A percentile compares a stretch with the other conserved stretches of the same genome.
These are phyloP conservation scores for Phymatocera aterrima DNA, from an alignment of 2,888 invertebrate species.

Conservation along the genomic window DNA sequence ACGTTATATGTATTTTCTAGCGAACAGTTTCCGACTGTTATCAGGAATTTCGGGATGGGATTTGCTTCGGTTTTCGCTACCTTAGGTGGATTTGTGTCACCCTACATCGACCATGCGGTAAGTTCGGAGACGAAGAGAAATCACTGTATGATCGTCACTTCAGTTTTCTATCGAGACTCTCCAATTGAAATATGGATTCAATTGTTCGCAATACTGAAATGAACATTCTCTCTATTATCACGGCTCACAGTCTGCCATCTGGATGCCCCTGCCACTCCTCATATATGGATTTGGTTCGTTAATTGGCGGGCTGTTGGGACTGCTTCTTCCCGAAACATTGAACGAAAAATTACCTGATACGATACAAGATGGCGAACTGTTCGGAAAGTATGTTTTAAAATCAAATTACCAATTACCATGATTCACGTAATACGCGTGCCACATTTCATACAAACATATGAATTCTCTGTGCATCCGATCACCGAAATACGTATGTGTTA, in stretches of 20 bases:
- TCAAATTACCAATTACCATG: no score
- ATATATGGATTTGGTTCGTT: slow-evolving; percentile 79
- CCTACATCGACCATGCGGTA: slow-evolving; percentile 79
- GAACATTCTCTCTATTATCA: no score
- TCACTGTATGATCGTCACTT: no score
- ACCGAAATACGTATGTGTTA: no score
- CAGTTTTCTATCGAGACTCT: no score
- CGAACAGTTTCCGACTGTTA: slow-evolving; percentile 87
- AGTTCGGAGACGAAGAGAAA: slow-evolving; percentile 54
- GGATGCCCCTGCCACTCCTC: slow-evolving; percentile 79
- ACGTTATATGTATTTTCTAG: slow-evolving; percentile 85
- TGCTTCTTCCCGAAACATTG: slow-evolving; percentile 82
- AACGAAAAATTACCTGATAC: slow-evolving; percentile 82
- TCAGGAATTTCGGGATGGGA: slow-evolving; percentile 81
- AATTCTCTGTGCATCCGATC: no score
- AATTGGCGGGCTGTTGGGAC: slow-evolving; percentile 77
- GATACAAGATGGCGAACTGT: slow-evolving; percentile 80
- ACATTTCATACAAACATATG: no score
- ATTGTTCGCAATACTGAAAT: neutral
- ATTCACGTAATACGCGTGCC: no score
- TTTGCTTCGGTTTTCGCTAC: slow-evolving; percentile 80
- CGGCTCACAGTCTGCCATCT: slow-evolving; percentile 75
- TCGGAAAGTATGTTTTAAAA: slow-evolving; percentile 78
- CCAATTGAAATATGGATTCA: neutral
- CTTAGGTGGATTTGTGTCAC: slow-evolving; percentile 80